Conservation (phyloP, 2,888 invertebrate species). For the Tenthredo distinguenda region DNA sequence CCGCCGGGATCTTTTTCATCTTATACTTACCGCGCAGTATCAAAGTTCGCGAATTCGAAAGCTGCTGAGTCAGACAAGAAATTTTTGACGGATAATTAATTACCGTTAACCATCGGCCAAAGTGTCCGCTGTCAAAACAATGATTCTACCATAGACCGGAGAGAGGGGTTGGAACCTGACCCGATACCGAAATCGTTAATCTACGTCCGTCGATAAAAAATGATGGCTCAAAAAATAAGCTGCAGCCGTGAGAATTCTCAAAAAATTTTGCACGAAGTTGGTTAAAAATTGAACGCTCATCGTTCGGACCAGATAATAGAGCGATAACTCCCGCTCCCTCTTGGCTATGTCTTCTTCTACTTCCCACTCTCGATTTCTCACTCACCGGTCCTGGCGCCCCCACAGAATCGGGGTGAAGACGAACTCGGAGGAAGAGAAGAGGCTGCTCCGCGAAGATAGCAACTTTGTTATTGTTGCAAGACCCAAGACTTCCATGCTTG, state of each 20-base stretch:
- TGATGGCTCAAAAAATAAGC: neutral
- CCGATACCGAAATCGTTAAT: neutral
- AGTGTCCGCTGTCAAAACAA: constrained; percentile 46
- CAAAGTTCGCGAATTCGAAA: constrained; percentile 1
- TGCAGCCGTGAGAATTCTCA: neutral
- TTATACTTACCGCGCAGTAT: neutral
- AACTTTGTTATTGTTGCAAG: constrained; percentile 51
- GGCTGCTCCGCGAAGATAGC: constrained; percentile 49
- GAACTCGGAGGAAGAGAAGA: constrained; percentile 16
- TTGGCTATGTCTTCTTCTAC: neutral
- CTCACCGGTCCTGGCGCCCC: neutral
- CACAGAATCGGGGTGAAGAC: neutral
- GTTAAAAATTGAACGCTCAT: neutral
- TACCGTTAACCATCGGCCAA: neutral
- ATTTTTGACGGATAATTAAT: constrained; percentile 30
- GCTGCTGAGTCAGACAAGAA: constrained; percentile 33
- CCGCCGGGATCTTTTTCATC: neutral
- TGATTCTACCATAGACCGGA: neutral
- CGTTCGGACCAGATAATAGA: constrained; percentile 20
- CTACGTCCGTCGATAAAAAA: neutral
- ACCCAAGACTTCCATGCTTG: constrained; percentile 18
- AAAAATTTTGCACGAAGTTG: neutral
- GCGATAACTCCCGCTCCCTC: constrained; percentile 25
- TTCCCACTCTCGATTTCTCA: neutral
- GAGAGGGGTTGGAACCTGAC: neutral